Evolutionary conservation across 2,888 invertebrate species (phyloP), one percentile per base, ranked within the genome.

Genomic region (Sceliomorpha sp.): DNA sequence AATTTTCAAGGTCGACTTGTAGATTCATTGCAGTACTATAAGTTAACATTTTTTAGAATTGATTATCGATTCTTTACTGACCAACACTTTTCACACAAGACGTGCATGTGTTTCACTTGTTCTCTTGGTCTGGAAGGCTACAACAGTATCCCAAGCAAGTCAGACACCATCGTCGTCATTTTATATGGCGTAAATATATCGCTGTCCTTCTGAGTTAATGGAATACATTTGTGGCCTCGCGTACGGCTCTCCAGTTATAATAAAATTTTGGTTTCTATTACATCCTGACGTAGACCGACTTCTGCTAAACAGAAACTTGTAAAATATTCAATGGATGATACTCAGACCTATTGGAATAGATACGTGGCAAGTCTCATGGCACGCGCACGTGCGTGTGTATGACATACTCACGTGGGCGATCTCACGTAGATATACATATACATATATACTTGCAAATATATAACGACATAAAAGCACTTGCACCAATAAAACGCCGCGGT

Each of bases 251-350:
- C n/a, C 4, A 3, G 24, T 45, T 45, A 32, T 27, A 6, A 42
- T 24, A 59, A 45, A 20, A 20, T 20, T 20, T 20, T 20, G 5
- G 20, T 40, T 53, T 31, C 39, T 14, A 62, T 47, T 62, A 60
- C 44, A 51, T 26, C 29, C 9, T 15, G 27, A 24, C 15, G 29
- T 20, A 5, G 3, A 20, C 2, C 53, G 68, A 66, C 69, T 76
- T 76, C 75, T 78, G 77, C 74, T 76, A 76, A 82, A 76, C 76
- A 74, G 74, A 64, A 77, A 73, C 74, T 79, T 55, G 74, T 77
- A 73, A 81, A 84, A 81, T 84, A 84, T 84, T 84, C 82, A 83
- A 53, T 82, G 82, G 76, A 81, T 75, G 76, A 81, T 77, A 77
- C 77, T 75, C 78, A 76, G 74, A 73, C 66, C 71, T 74, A 77